phyloP scores from a whole-genome alignment of 2,888 invertebrate genomes.

The Erebia palarica region DNA sequence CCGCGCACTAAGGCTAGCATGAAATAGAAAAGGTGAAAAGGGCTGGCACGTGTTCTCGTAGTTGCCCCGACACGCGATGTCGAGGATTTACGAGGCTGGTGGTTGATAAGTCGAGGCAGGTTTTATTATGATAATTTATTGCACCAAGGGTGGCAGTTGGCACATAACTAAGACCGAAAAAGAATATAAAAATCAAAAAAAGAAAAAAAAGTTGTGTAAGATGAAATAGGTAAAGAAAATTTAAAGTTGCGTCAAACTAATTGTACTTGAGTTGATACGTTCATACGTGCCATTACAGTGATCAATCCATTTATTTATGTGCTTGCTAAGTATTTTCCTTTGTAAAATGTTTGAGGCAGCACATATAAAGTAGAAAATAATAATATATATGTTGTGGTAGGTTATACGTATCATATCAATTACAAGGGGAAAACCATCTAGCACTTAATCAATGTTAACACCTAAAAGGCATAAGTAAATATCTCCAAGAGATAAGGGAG shows the following conservation, averaged over 20 bases:
- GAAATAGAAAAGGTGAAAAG: slow-evolving; percentile 29
- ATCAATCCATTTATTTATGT: no score
- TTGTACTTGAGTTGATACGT: no score
- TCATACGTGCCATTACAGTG: no score
- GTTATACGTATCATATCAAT: slow-evolving; percentile 12
- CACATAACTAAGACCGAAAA: neutral
- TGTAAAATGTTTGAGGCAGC: no score
- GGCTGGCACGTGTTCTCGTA: slow-evolving; percentile 26
- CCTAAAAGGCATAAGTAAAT: slow-evolving; percentile 27
- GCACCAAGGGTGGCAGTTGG: neutral
- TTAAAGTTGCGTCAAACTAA: neutral
- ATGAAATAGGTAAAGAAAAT: neutral
- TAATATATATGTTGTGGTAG: neutral
- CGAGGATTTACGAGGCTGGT: slow-evolving; percentile 30
- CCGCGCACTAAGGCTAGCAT: slow-evolving; percentile 5
- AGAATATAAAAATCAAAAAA: neutral
- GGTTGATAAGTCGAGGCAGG: slow-evolving; percentile 29
- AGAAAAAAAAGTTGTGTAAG: neutral
- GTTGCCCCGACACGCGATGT: slow-evolving; percentile 27
- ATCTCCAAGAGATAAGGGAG: slow-evolving; percentile 31
- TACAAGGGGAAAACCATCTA: slow-evolving; percentile 29
- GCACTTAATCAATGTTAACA: slow-evolving; percentile 38
- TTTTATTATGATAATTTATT: slow-evolving; percentile 34
- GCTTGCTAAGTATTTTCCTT: neutral
- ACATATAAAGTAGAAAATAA: neutral